These are phyloP conservation scores for Hetaerina americana DNA, from an alignment of 1,140 invertebrate genomes.

Conservation along the genomic window DNA sequence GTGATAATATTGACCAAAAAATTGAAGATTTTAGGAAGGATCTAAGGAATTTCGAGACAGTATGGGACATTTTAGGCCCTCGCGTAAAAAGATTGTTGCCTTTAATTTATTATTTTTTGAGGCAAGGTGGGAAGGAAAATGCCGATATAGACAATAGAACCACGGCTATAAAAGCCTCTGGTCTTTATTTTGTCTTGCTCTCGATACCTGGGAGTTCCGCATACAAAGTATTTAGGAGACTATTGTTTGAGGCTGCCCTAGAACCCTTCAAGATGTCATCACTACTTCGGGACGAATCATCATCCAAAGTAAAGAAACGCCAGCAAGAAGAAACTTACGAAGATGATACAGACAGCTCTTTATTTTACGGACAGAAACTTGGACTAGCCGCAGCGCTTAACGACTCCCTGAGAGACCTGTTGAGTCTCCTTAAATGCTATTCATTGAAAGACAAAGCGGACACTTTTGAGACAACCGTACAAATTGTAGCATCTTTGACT, in stretches of 20 bases:
- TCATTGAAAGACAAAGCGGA: slow-evolving; percentile 33
- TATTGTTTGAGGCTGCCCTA: slow-evolving; percentile 35
- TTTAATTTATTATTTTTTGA: slow-evolving; percentile 36
- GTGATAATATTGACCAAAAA: neutral
- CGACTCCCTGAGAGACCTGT: slow-evolving; percentile 30
- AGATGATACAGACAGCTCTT: slow-evolving; percentile 22
- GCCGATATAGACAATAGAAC: slow-evolving; percentile 25
- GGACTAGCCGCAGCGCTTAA: slow-evolving; percentile 25
- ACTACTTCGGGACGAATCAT: slow-evolving; percentile 16
- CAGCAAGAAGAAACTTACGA: slow-evolving; percentile 16
- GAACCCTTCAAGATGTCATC: slow-evolving; percentile 32
- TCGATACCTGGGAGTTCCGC: slow-evolving; percentile 39
- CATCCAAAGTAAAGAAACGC: slow-evolving; percentile 18
- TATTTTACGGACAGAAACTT: slow-evolving; percentile 19
- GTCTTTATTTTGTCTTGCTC: slow-evolving; percentile 34
- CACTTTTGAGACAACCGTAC: slow-evolving; percentile 33
- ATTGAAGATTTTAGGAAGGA: neutral
- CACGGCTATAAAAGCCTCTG: slow-evolving; percentile 29
- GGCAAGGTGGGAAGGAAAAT: slow-evolving; percentile 28
- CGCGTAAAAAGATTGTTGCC: neutral
- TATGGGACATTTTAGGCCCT: neutral
- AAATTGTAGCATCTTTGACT: slow-evolving; percentile 33
- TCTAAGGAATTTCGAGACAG: neutral
- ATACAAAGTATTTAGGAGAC: slow-evolving; percentile 42
- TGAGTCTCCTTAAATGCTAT: slow-evolving; percentile 31